Evolutionary conservation across 2,888 invertebrate species (phyloP).

Genomic region (Pteria penguin): DNA sequence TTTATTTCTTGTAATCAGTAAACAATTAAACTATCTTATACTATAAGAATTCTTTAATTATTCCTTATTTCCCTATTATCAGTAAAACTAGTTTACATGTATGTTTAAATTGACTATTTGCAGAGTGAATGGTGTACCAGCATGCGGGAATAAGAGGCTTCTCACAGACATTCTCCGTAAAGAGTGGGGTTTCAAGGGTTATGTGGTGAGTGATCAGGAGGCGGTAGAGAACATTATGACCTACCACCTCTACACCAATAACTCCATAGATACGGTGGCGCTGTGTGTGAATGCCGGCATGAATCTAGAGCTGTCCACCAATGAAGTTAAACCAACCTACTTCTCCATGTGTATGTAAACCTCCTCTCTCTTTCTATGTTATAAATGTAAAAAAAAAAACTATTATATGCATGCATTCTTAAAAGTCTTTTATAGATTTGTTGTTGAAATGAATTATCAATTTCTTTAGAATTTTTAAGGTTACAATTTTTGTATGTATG

Average conservation of each 20-base stretch:
- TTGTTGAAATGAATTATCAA: too few relatives aligned
- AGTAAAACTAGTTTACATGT: too few relatives aligned
- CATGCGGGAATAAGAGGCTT: constrained; percentile 73
- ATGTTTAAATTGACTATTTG: neutral
- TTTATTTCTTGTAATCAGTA: too few relatives aligned
- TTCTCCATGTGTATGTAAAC: constrained; percentile 54
- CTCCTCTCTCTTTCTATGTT: too few relatives aligned
- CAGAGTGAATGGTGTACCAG: constrained; percentile 77
- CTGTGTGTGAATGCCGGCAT: constrained; percentile 67
- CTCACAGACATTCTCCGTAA: constrained; percentile 71
- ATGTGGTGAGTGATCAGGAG: constrained; percentile 75
- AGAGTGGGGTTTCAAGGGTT: constrained; percentile 76
- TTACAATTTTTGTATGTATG: too few relatives aligned
- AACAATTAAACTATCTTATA: too few relatives aligned
- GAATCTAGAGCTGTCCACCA: constrained; percentile 66
- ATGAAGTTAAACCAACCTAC: constrained; percentile 53
- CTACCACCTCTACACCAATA: constrained; percentile 66
- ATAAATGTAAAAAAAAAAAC: too few relatives aligned
- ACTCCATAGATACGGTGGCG: constrained; percentile 64
- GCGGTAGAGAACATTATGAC: constrained; percentile 71
- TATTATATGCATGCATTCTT: too few relatives aligned
- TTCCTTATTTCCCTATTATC: too few relatives aligned
- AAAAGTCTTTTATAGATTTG: too few relatives aligned
- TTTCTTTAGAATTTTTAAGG: too few relatives aligned
- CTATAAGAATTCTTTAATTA: too few relatives aligned